Evolutionary conservation across 2,888 invertebrate species (phyloP).

Genomic region (Girardia tigrina): DNA sequence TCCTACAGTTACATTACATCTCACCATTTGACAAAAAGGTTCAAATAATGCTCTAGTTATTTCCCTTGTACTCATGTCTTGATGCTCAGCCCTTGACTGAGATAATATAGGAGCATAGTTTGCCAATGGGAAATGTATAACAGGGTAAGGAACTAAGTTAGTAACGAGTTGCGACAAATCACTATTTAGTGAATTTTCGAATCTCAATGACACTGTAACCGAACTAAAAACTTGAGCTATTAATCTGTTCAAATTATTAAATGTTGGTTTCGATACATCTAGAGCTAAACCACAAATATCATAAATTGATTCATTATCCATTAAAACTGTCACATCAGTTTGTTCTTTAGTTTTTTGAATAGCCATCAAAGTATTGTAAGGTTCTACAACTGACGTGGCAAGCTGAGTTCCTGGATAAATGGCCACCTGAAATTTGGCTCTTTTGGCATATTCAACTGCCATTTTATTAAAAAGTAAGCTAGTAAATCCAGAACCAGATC

Average conservation of each 20-base stretch:
- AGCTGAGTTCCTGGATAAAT: constrained; percentile 46
- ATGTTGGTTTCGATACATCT: constrained; percentile 68
- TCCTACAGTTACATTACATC: constrained; percentile 39
- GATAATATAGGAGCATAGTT: constrained; percentile 55
- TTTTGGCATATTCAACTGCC: constrained; percentile 55
- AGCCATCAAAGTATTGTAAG: constrained; percentile 78
- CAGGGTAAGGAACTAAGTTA: constrained; percentile 46
- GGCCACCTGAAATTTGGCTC: constrained; percentile 47
- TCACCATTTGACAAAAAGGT: constrained; percentile 43
- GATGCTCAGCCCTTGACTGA: constrained; percentile 43
- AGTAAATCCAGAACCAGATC: constrained; percentile 43
- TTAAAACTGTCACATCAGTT: constrained; percentile 66
- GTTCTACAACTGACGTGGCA: constrained; percentile 40
- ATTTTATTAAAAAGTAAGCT: constrained; percentile 58
- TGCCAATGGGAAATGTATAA: constrained; percentile 72
- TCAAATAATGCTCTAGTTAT: constrained; percentile 44
- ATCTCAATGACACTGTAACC: constrained; percentile 50
- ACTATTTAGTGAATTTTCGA: constrained; percentile 52
- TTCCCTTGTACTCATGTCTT: constrained; percentile 42
- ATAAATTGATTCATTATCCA: constrained; percentile 46
- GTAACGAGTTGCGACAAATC: constrained; percentile 53
- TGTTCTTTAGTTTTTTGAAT: constrained; percentile 83
- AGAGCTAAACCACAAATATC: constrained; percentile 60
- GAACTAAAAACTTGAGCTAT: constrained; percentile 66
- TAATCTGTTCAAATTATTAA: constrained; percentile 75